Base-by-base conservation (phyloP, 2,113 vertebrate genomes). In the Elaphurus davidianus region DNA sequence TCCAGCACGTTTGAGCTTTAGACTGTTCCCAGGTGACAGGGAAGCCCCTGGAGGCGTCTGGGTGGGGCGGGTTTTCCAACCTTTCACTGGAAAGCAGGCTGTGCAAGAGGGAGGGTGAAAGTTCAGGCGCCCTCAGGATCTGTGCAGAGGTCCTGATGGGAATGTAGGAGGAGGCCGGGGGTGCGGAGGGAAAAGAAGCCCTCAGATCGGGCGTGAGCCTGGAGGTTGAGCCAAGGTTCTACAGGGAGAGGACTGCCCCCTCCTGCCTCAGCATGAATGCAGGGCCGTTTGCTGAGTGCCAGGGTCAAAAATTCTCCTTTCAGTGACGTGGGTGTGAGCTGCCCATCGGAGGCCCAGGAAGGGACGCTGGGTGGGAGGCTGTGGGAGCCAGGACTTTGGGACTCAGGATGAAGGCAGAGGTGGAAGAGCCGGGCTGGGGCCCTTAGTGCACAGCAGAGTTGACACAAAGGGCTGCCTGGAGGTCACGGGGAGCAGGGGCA, bases 1-100 rank as follows among this genome's bases (percentile, higher is more conserved):
- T 1, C 16, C 7, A 47, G 50, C 9, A 15, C 40, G 0, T 4
- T n/a, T 54, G 0, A 62, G 25, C 0, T 15, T 6, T 0, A 0
- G 6, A 0, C 21, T 11, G 27, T 3, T 43, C 21, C 7, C 6
- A 50, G 62, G 40, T 9, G 15, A 57, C 0, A 50, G 4, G 2
- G 21, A 36, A 36, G 6, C 15, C 52, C 88, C 43, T 13, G 6
- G 6, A 45, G 36, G 47, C 47, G 15, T 33, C 7, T 14, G 5
- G 52, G 47, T 9, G 27, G 27, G 59, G n/a, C 0, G 4, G 30
- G 17, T 40, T n/a, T 81, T 81, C 47, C 17, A 81, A 13, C 10
- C 16, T 33, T 23, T 50, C 47, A 52, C 30, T 81, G 78, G 33
- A 91, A 19, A 33, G 27, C 13, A 45, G 19, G 40, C 45, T 52